Evolutionary conservation across 1,140 invertebrate species (phyloP).

Genomic region (Papilio xuthus): DNA sequence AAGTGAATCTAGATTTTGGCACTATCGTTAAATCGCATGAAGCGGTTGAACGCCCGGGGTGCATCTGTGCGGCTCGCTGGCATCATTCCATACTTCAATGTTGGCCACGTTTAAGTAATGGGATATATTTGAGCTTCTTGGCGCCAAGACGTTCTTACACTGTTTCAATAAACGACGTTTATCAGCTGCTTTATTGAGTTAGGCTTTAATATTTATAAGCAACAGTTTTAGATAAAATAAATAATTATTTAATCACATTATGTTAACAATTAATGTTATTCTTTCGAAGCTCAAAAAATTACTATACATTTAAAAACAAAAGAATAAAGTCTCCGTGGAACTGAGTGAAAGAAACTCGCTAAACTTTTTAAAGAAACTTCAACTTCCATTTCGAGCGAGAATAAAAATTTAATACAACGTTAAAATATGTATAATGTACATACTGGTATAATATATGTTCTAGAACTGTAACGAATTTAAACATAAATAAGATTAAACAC

Average conservation of each 20-base stretch:
- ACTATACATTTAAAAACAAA: constrained; percentile 2
- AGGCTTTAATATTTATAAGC: background rate
- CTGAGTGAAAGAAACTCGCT: constrained; percentile 32
- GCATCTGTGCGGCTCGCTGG: constrained; percentile 34
- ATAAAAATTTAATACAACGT: constrained; percentile 30
- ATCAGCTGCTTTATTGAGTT: background rate
- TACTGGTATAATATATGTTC: constrained; percentile 1
- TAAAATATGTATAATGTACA: constrained; percentile 12
- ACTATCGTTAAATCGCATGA: constrained; percentile 35
- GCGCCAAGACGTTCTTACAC: constrained; percentile 28
- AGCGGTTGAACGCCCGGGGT: constrained; percentile 35
- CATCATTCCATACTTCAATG: constrained; percentile 36
- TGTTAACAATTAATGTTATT: background rate
- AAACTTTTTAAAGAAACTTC: constrained; percentile 33
- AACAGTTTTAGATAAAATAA: background rate
- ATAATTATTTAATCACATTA: background rate
- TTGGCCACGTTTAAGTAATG: constrained; percentile 37
- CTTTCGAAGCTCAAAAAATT: constrained; percentile 10
- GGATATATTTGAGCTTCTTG: constrained; percentile 35
- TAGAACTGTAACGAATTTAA: constrained; percentile 7
- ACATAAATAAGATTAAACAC: constrained; percentile 2
- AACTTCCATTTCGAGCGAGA: constrained; percentile 15
- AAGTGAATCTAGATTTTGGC: constrained; percentile 36
- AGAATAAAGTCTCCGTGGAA: constrained; percentile 7
- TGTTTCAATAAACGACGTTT: background rate